Conservation (phyloP, 2,113 vertebrate species). For the Aptenodytes forsteri region DNA sequence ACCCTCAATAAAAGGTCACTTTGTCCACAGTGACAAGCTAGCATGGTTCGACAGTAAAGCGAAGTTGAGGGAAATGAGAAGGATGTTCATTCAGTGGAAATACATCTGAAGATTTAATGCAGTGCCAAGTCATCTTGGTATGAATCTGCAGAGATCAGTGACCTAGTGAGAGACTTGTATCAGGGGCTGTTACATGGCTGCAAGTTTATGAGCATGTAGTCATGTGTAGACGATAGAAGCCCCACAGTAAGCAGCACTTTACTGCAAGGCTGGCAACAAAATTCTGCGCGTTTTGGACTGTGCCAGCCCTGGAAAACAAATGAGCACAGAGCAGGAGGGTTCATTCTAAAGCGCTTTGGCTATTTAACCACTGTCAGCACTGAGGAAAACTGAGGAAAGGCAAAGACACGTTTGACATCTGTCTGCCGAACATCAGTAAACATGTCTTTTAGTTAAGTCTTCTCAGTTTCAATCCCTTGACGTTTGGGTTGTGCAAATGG, state of each 20-base stretch:
- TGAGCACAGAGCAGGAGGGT: background rate
- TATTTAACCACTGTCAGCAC: background rate
- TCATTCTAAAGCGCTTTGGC: background rate
- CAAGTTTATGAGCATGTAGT: background rate
- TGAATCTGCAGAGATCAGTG: background rate
- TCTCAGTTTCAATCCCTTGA: background rate
- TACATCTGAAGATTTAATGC: background rate
- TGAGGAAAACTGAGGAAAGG: background rate
- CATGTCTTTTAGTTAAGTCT: background rate
- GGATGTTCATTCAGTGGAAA: background rate
- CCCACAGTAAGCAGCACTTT: background rate
- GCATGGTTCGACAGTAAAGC: fast-evolving
- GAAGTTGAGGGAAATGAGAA: background rate
- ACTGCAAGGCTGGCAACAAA: background rate
- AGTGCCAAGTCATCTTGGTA: background rate
- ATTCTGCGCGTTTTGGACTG: background rate
- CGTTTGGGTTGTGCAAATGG: background rate
- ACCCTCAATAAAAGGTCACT: background rate
- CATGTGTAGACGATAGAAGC: background rate
- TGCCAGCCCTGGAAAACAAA: background rate
- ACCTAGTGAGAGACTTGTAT: background rate
- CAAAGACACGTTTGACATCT: background rate
- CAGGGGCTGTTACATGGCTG: background rate
- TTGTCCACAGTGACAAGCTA: background rate
- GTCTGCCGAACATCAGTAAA: background rate